Percentiles rank a stretch among this genome's conserved stretches.
These are phyloP conservation scores for Phalacrocorax carbo DNA, from an alignment of 2,113 vertebrate species.

Conservation along the genomic window DNA sequence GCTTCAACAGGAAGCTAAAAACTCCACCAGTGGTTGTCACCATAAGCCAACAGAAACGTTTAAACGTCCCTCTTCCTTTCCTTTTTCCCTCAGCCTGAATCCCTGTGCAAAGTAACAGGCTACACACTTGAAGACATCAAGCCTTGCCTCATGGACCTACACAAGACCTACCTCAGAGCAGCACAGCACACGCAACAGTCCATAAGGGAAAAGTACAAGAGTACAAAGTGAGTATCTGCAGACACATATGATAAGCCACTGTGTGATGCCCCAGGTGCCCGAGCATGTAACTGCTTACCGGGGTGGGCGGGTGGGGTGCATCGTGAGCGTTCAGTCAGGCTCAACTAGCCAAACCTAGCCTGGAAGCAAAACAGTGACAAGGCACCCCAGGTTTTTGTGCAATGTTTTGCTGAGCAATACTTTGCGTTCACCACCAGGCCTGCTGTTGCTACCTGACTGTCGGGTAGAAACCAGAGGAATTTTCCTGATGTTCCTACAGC, in stretches of 20 bases:
- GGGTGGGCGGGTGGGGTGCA: not conserved
- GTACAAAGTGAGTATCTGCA: slow-evolving; percentile 82
- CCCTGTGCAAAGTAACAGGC: slow-evolving; percentile 80
- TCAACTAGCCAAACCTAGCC: not conserved
- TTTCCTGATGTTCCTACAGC: not conserved
- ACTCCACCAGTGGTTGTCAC: not conserved
- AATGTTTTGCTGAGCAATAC: not conserved
- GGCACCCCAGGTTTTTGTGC: not conserved
- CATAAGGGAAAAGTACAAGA: slow-evolving; percentile 94
- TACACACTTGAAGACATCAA: slow-evolving; percentile 87
- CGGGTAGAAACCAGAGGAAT: not conserved
- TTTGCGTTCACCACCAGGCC: not conserved
- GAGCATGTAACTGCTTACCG: accelerated
- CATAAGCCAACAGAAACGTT: accelerated
- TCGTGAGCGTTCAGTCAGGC: not conserved
- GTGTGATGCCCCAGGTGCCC: accelerated
- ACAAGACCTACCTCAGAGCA: slow-evolving; percentile 85
- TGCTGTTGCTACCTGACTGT: not conserved
- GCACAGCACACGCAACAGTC: slow-evolving; percentile 92
- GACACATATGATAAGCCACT: accelerated
- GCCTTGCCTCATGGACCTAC: slow-evolving; percentile 89
- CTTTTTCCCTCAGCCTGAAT: slow-evolving; percentile 75
- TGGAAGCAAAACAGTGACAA: not conserved
- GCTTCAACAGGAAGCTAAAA: not conserved
- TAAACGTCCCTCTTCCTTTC: not conserved